Base-by-base conservation (phyloP, 1,140 invertebrate genomes). In the Lamellibrachia luymesi region DNA sequence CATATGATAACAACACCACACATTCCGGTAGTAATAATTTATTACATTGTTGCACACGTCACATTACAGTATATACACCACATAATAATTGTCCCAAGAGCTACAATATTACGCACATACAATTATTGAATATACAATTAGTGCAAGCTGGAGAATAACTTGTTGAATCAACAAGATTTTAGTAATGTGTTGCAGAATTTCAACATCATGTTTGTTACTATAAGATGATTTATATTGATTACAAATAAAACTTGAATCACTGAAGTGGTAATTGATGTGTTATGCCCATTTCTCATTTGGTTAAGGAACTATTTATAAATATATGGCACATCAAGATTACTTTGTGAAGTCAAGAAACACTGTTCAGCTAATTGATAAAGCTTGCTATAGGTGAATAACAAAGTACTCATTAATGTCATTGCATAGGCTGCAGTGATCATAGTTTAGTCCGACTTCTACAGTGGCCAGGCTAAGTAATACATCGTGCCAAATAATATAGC, bases 391-490 rank as follows among this genome's bases (percentile, higher is more conserved):
- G 64, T 80, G 64, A 80, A 80, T 80, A 80, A 80, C 64, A 80
- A 80, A 80, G 17, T 80, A 80, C 64, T 80, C 13, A 80, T 80
- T 38, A 38, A 38, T 80, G 64, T 80, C 64, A 80, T 80, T 80
- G 64, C 64, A 80, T 80, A 80, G 64, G 64, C 64, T 80, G 64
- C 64, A 80, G 64, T 80, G 64, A 80, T 80, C 64, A 80, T 80
- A 80, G 13, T 80, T 80, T 22, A 80, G 64, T 80, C 64, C 1
- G 64, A 80, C 64, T 80, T 80, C 13, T 80, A 80, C 64, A 80
- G 64, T 80, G 64, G 64, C 64, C 64, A 80, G 64, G 64, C 64
- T 80, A 80, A 80, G 25, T 22, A 80, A 17, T 80, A 80, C 64
- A 80, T 80, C 64, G 1, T 80, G 64, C 64, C 64, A 22, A 80